These are phyloP conservation scores for Enteromius radiatus DNA, from an alignment of 2,797 vertebrate genomes.

Conservation along the genomic window DNA sequence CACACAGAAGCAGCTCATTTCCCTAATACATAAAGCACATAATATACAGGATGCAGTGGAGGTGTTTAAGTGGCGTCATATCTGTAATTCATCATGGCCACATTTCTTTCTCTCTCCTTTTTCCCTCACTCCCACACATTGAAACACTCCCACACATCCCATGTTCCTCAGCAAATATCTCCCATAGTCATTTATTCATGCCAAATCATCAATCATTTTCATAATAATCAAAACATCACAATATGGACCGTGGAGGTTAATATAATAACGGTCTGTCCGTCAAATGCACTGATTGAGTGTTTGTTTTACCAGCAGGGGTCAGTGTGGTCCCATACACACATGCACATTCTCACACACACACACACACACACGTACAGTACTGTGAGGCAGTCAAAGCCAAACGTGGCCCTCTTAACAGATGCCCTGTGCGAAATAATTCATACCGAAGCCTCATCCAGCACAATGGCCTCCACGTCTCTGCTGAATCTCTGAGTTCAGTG, in stretches of 20 bases:
- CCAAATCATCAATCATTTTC: constrained; percentile 37
- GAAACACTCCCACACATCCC: constrained; percentile 25
- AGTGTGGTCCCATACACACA: constrained; percentile 73
- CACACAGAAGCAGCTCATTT: constrained; percentile 2
- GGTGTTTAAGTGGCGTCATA: constrained; percentile 20
- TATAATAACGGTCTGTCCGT: constrained; percentile 39
- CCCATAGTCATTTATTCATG: constrained; percentile 40
- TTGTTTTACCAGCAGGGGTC: constrained; percentile 79
- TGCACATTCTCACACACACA: constrained; percentile 31
- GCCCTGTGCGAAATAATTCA: constrained; percentile 54
- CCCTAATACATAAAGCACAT: constrained; percentile 16
- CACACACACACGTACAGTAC: constrained; percentile 33
- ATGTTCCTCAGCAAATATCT: constrained; percentile 43
- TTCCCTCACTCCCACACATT: constrained; percentile 21
- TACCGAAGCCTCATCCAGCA: constrained; percentile 51
- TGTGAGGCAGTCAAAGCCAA: constrained; percentile 17
- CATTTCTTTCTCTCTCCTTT: constrained; percentile 15
- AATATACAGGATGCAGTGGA: constrained; percentile 12
- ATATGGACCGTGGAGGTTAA: constrained; percentile 36
- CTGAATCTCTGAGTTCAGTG: constrained; percentile 16
- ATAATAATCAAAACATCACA: constrained; percentile 41
- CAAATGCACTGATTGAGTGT: constrained; percentile 16
- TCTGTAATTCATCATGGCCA: constrained; percentile 28
- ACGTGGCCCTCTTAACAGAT: constrained; percentile 50
- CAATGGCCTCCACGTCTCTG: constrained; percentile 44